A percentile compares a stretch with the other conserved stretches of the same genome.
Evolutionary conservation across 2,888 invertebrate genomes (phyloP).

Genomic region (Ennomos fuscantarius): DNA sequence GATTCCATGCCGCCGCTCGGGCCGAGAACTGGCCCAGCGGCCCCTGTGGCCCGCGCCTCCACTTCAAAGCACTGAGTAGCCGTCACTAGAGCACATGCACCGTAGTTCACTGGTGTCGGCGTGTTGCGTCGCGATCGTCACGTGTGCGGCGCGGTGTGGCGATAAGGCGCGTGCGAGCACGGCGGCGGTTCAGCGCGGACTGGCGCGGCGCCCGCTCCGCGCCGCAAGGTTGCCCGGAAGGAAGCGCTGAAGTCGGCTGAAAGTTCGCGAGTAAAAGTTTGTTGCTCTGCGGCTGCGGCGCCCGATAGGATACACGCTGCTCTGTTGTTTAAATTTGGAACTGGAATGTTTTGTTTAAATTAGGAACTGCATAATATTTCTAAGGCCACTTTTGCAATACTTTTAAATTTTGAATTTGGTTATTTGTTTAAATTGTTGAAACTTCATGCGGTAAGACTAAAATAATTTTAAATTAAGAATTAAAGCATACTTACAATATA

Average conservation of each 20-base stretch:
- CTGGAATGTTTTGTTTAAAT: not conserved
- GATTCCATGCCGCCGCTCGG: constrained; percentile 90
- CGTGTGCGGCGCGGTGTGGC: constrained; percentile 46
- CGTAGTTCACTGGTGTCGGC: constrained; percentile 42
- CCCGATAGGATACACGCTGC: constrained; percentile 13
- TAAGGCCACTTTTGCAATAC: not conserved
- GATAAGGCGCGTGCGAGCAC: constrained; percentile 63
- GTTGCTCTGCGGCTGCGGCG: constrained; percentile 39
- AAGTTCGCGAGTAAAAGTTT: constrained; percentile 76
- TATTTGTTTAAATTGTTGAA: too few species aligned
- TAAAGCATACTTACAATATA: too few species aligned
- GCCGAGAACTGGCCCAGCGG: constrained; percentile 78
- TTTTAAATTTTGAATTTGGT: too few species aligned
- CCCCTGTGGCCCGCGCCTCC: constrained; percentile 78
- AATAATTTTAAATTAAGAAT: too few species aligned
- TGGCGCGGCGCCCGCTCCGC: constrained; percentile 60
- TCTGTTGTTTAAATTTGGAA: not conserved
- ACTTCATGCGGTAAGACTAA: too few species aligned
- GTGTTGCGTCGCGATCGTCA: constrained; percentile 40
- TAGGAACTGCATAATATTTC: constrained; percentile 1
- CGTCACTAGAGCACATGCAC: constrained; percentile 77
- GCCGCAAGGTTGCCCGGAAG: constrained; percentile 78
- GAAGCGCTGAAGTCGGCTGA: constrained; percentile 74
- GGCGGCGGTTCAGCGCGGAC: constrained; percentile 70
- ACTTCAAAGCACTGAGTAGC: constrained; percentile 79